Percentiles rank a stretch among this genome's conserved stretches.
phyloP scores from a whole-genome alignment of 1,140 invertebrate species.

The Eriocheir sinensis region DNA sequence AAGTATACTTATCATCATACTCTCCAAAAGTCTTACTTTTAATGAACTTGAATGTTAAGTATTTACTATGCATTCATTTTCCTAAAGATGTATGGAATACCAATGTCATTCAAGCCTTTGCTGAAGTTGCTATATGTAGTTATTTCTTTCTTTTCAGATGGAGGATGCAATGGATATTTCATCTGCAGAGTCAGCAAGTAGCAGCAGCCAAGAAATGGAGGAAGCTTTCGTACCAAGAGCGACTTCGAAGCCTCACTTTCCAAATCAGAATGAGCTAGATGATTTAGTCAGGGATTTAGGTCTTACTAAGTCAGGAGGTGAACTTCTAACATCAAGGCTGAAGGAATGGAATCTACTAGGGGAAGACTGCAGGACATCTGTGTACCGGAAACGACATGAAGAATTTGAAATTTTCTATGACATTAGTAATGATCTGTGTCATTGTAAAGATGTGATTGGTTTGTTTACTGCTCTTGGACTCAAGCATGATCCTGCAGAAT shows the following conservation, averaged over 20 bases:
- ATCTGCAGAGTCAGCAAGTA: constrained; percentile 32
- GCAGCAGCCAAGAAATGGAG: constrained; percentile 31
- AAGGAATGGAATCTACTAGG: constrained; percentile 54
- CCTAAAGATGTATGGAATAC: too few species aligned
- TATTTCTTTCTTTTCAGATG: constrained; percentile 31
- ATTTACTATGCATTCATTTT: too few species aligned
- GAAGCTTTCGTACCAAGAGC: constrained; percentile 12
- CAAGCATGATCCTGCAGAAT: constrained; percentile 13
- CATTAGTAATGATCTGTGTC: constrained; percentile 6
- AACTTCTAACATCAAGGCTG: constrained; percentile 33
- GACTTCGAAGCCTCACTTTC: constrained; percentile 23
- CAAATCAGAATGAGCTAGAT: constrained; percentile 39
- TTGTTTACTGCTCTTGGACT: constrained; percentile 36
- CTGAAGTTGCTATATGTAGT: constrained; percentile 19
- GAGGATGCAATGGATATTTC: constrained; percentile 18
- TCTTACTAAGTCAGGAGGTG: constrained; percentile 33
- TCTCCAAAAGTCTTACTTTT: too few species aligned
- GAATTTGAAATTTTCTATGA: constrained; percentile 35
- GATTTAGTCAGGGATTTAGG: background rate
- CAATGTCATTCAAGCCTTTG: constrained; percentile 5
- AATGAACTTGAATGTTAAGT: too few species aligned
- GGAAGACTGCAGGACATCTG: background rate
- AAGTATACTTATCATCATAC: too few species aligned
- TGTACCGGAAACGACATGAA: constrained; percentile 42
- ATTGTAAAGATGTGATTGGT: constrained; percentile 34